Evolutionary conservation across 2,113 vertebrate genomes (phyloP), one percentile per base, ranked within the genome.

Genomic region (Pluvianellus socialis): DNA sequence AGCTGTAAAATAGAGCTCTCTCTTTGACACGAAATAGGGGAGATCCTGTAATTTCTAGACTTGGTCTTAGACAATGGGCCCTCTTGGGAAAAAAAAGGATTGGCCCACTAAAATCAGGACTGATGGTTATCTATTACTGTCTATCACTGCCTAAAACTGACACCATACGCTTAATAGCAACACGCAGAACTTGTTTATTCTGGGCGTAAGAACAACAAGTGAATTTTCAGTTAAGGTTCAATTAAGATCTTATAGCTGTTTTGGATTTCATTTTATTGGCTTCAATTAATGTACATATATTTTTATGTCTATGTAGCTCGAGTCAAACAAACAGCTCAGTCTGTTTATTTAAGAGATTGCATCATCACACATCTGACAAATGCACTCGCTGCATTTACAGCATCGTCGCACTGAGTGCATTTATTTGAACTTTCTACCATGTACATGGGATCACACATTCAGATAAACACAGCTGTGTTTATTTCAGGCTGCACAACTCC

Each of bases 381-480:
- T 97, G 96, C 96, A 93, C 90, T 88, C 71, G 75, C 94, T 97
- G 96, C 97, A 97, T 98, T 97, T 98, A 96, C 77, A 75, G 92
- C 85, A 91, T 74, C 26, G 0, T 74, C n/a, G 6, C 74, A 73
- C 79, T 8, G 87, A 97, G 95, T 95, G 94, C 97, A 97, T 98
- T 98, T 98, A 98, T 97, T 98, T 98, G 98, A 98, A 97, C 98
- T 97, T 98, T 98, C 97, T 95, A 95, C 96, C 97, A 86, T 97
- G 97, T 97, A 98, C 96, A 98, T 94, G 96, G 97, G 95, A 98
- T 97, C 97, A 97, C 96, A 98, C 98, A 96, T 97, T 98, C 93
- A 97, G 96, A 97, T 98, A 98, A 98, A 98, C 98, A 98, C 98
- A 98, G 98, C 98, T 98, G 98, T 98, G 98, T 98, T 98, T 98